Percentiles rank a stretch among this genome's conserved stretches.
Evolutionary conservation across 1,140 invertebrate genomes (phyloP).

Genomic region (Ptiloglossa arizonensis): DNA sequence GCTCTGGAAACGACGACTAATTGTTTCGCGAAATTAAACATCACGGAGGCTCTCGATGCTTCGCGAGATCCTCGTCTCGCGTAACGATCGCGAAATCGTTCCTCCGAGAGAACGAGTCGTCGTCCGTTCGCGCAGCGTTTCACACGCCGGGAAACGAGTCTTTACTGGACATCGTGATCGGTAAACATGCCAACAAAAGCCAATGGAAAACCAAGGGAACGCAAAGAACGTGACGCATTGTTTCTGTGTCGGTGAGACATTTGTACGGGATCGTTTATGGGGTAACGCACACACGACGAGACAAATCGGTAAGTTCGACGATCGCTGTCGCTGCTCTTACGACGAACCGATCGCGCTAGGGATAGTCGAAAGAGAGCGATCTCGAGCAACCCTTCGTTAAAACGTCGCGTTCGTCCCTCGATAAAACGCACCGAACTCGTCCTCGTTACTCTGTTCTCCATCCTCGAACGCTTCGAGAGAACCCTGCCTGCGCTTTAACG

Average conservation of each 20-base stretch:
- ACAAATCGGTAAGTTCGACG: no score
- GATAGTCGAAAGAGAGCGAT: no score
- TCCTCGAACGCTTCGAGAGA: no score
- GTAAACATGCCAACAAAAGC: constrained; percentile 8
- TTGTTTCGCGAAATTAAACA: background rate
- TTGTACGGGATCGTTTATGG: no score
- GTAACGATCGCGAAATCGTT: background rate
- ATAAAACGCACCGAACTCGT: no score
- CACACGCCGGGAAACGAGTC: background rate
- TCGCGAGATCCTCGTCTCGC: background rate
- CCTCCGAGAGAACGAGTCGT: background rate
- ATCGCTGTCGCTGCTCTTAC: no score
- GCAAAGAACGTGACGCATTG: background rate
- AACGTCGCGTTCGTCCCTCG: no score
- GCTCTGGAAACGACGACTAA: background rate
- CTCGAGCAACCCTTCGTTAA: no score
- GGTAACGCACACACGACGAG: no score
- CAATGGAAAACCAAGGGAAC: background rate
- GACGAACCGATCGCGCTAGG: no score
- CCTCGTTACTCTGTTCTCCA: no score
- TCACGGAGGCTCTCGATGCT: background rate
- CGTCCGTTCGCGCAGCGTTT: background rate
- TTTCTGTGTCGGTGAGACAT: background rate
- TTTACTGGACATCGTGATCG: background rate
- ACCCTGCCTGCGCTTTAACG: no score